Base-by-base conservation (phyloP, 2,113 vertebrate species). In the Campylomormyrus numenius region DNA sequence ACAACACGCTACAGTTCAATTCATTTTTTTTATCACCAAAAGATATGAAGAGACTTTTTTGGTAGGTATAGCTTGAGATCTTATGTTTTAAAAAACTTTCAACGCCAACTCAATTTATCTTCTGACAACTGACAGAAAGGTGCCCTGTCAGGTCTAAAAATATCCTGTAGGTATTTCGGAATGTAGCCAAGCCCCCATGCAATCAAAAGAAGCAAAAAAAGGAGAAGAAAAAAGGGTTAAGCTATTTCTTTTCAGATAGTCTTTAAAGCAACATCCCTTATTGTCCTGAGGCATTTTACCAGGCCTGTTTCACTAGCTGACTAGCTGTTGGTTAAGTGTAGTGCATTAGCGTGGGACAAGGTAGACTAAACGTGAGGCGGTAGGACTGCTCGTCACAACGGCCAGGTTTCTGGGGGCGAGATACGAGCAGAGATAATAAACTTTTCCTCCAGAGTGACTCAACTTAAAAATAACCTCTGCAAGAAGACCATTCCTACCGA, bases 391-490 rank as follows among this genome's bases (percentile, higher is more conserved):
- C 95, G 95, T 92, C 92, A 94, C 96, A 97, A 97, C 95, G 96
- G 98, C 95, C 96, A 95, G 96, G 95, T 95, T 95, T 95, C 96
- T 96, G 95, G 94, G 95, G 94, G 93, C 94, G 93, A 92, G 89
- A 94, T 96, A 92, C 96, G 93, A 95, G 95, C 96, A 95, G 97
- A 96, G 94, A 94, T 94, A 93, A 94, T 95, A 95, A 97, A 96
- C 95, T 95, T 95, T 91, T 95, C 94, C 35, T 93, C 85, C 88
- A 93, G 94, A 94, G 92, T 95, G 92, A 90, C 95, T 96, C 95
- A 96, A 96, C 95, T 96, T 94, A 94, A 35, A 90, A 94, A 92
- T 95, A 94, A 95, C 95, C 95, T 96, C 95, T 95, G 93, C 93
- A 93, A 94, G 56, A 88, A 90, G 91, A 91, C 92, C 91, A 83